These are phyloP conservation scores for Chaetodon auriga DNA, from an alignment of 2,113 vertebrate genomes.

Conservation along the genomic window DNA sequence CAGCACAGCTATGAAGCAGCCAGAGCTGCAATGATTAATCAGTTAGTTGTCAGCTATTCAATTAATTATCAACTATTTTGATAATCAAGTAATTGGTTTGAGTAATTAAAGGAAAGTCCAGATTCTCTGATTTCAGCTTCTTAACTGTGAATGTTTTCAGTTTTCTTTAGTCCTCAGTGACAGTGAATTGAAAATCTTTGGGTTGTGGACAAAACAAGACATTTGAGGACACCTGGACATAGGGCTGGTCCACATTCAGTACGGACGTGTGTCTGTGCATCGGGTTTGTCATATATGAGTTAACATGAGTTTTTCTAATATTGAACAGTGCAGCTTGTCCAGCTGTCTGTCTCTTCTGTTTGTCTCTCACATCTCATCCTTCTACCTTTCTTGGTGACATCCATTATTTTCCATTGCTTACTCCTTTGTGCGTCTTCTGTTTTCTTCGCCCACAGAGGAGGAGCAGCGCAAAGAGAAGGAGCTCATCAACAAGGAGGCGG, in stretches of 20 bases:
- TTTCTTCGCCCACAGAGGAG: constrained; percentile 85
- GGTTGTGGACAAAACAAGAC: no score
- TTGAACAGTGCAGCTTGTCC: neutral
- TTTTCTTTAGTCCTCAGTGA: no score
- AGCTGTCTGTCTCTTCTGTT: neutral
- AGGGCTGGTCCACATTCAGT: neutral
- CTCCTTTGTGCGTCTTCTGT: neutral
- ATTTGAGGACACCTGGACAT: neutral
- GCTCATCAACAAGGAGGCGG: constrained; percentile 87
- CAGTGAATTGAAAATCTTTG: no score
- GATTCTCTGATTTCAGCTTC: no score
- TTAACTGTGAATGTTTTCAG: no score
- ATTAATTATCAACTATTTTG: no score
- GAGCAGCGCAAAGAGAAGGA: constrained; percentile 86
- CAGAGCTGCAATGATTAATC: no score
- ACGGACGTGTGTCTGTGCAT: neutral
- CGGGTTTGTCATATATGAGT: neutral
- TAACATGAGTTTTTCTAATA: neutral
- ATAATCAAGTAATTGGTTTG: no score
- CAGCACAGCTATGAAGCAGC: neutral
- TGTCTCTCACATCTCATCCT: neutral
- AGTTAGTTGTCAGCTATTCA: no score
- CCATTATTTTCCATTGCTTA: neutral
- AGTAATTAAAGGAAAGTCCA: no score
- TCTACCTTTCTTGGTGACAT: neutral